These are phyloP conservation scores for Valencia hispanica DNA, from an alignment of 2,797 vertebrate genomes.

Conservation along the genomic window DNA sequence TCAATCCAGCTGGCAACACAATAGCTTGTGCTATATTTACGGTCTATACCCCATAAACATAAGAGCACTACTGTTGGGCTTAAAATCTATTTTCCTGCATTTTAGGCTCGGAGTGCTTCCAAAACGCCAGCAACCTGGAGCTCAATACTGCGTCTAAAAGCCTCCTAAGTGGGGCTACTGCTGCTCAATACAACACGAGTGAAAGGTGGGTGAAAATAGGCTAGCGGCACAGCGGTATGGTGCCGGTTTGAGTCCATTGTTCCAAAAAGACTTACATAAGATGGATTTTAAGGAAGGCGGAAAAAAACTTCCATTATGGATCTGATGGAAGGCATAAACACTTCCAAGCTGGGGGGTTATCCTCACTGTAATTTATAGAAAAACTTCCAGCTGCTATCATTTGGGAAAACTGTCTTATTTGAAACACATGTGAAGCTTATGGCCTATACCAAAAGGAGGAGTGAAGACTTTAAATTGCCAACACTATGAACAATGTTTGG, in stretches of 20 bases:
- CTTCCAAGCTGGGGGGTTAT: not conserved
- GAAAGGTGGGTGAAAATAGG: constrained; percentile 7
- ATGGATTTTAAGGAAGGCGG: not conserved
- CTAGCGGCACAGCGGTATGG: not conserved
- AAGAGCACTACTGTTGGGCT: not conserved
- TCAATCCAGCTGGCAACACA: constrained; percentile 2
- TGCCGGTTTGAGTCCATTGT: not conserved
- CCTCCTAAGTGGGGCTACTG: constrained; percentile 10
- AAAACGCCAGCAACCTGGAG: constrained; percentile 5
- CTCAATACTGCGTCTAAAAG: constrained; percentile 11
- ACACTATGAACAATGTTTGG: constrained; percentile 1
- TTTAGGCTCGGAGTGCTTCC: constrained; percentile 8
- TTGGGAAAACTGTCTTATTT: not conserved
- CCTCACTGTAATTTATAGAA: not conserved
- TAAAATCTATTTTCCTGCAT: constrained; percentile 14
- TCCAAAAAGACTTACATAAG: not conserved
- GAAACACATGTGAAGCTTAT: not conserved
- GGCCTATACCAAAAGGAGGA: not conserved
- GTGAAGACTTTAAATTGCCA: constrained; percentile 3
- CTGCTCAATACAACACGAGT: constrained; percentile 4
- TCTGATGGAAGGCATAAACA: not conserved
- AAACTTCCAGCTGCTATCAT: not conserved
- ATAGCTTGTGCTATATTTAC: not conserved
- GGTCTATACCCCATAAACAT: not conserved
- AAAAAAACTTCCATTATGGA: not conserved